Base-by-base conservation (phyloP, 2,113 vertebrate genomes). In the Emydura subglobosa region DNA sequence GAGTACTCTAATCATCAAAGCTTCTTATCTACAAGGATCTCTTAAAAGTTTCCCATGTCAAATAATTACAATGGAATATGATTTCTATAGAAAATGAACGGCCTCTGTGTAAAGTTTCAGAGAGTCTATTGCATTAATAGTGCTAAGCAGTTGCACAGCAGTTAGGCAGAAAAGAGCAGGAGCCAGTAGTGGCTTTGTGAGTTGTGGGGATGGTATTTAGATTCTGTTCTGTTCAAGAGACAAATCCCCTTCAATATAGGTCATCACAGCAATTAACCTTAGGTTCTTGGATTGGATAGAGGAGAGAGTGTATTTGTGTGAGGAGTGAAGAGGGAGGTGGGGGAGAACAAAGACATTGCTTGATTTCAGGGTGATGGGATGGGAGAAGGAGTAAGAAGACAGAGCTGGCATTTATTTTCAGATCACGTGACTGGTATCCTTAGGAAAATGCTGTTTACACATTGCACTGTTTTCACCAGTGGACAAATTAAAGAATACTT, bases 261-360 rank as follows among this genome's bases (percentile, higher is more conserved):
- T 14, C 44, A 68, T 83, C 42, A 10, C 76, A 88, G 59, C 54
- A 95, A 49, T 93, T 96, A 94, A 59, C 51, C 90, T 96, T 4
- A 2, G 79, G 8, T 59, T 87, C 10, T 44, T 84, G 57, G 24
- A 84, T 0, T 0, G 44, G 42, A 49, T 79, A 31, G 39, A 91
- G 81, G 59, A 91, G 90, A 44, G 12, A 54, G n/a, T 39, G 82
- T 24, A 14, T 81, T 25, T 42, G 10, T 47, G 12, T 92, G 84
- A 27, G 50, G 24, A 80, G 10, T 49, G 72, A 44, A 80, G 34
- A 14, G 65, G 83, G 84, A 94, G 51, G 14, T 47, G 61, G 49
- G 79, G 39, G 16, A 74, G 84, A 86, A 94, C 53, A 0, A 79
- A 22, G 4, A 90, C 87, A 82, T 57, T 78, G n/a, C 53, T 91